phyloP scores from a whole-genome alignment of 2,888 invertebrate genomes.

The Acronicta leporina region DNA sequence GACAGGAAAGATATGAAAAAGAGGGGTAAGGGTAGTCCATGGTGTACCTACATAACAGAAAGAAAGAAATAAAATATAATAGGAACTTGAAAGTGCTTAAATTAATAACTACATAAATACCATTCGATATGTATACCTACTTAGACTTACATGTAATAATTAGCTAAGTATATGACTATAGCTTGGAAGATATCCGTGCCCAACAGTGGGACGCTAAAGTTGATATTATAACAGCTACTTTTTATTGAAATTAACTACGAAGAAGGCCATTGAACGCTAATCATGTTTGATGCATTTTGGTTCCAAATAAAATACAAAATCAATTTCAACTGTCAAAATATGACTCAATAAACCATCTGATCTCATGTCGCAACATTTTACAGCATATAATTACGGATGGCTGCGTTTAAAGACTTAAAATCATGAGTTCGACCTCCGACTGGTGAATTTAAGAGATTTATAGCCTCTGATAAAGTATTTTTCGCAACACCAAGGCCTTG shows the following conservation, averaged over 20 bases:
- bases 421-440: constrained; percentile 34
- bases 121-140: too few relatives aligned
- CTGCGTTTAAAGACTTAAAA: constrained; percentile 31
- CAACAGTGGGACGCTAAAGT: too few relatives aligned
- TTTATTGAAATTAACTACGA: not conserved
- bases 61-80: too few relatives aligned
- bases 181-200: too few relatives aligned
- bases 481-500: constrained; percentile 49
- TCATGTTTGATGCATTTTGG: constrained; percentile 1
- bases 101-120: too few relatives aligned
- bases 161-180: too few relatives aligned
- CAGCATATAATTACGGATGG: constrained; percentile 39
- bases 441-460: constrained; percentile 53
- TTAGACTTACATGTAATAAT: too few relatives aligned
- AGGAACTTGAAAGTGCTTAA: too few relatives aligned
- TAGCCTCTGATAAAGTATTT: constrained; percentile 49
- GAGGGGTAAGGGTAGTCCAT: too few relatives aligned
- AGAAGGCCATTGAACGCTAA: not conserved
- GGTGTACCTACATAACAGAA: too few relatives aligned
- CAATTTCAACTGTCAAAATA: constrained; percentile 40
- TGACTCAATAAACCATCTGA: constrained; percentile 28
- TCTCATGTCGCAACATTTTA: constrained; percentile 26
- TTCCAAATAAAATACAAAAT: constrained; percentile 20
- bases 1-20: too few relatives aligned
- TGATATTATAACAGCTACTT: too few relatives aligned